phyloP scores from a whole-genome alignment of 2,797 vertebrate species.

The Acrossocheilus fasciatus region DNA sequence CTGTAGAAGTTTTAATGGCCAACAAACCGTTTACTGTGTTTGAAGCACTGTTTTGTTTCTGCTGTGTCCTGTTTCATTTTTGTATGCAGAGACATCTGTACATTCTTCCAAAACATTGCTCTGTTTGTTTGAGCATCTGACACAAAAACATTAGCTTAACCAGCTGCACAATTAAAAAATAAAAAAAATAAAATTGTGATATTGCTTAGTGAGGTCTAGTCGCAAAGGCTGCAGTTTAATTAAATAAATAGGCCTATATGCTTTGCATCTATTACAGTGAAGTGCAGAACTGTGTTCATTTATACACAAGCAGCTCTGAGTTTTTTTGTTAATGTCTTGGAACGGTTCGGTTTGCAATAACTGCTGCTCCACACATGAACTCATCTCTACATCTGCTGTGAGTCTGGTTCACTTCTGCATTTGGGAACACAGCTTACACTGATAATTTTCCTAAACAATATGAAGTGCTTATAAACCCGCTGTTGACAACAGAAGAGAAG shows the following conservation, averaged over 20 bases:
- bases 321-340: background rate
- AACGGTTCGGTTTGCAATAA: background rate
- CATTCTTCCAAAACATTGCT: background rate
- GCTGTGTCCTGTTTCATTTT: background rate
- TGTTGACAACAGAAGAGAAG: background rate
- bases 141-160: background rate
- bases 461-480: too few relatives aligned
- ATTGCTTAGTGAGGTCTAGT: background rate
- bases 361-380: background rate
- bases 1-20: background rate
- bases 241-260: background rate
- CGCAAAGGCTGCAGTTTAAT: background rate
- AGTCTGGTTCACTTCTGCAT: background rate
- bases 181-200: background rate
- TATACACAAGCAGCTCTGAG: too few relatives aligned
- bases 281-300: too few relatives aligned
- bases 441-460: background rate
- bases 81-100: background rate
- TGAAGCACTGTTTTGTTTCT: slow-evolving; percentile 5
- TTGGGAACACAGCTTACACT: background rate
- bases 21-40: background rate
- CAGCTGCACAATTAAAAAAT: background rate
- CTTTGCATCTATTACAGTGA: too few relatives aligned
- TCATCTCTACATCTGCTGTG: too few relatives aligned
- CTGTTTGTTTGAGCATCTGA: background rate